These are phyloP conservation scores for Sclerodermus sp. DNA, from an alignment of 2,888 invertebrate species.

Conservation along the genomic window DNA sequence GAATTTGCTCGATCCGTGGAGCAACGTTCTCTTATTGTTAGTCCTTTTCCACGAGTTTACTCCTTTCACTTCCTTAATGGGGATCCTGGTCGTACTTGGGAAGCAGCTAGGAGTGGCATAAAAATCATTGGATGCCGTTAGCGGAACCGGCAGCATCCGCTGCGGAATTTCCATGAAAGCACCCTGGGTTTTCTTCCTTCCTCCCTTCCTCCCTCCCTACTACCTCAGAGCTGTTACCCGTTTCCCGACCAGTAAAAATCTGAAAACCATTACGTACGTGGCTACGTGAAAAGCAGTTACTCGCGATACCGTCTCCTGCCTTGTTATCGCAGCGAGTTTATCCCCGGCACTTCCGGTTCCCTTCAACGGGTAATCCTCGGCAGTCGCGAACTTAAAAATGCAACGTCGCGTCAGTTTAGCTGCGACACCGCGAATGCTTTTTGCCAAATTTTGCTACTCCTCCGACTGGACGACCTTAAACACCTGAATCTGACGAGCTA, in stretches of 20 bases:
- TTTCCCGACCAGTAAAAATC: constrained; percentile 18
- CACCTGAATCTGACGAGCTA: no score
- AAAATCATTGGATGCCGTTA: no score
- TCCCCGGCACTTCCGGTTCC: constrained; percentile 9
- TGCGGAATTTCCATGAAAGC: constrained; percentile 19
- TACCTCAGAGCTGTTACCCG: background rate
- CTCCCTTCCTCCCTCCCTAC: background rate
- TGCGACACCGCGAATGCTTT: background rate
- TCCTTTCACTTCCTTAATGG: no score
- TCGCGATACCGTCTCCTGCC: constrained; percentile 3
- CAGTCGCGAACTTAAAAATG: background rate
- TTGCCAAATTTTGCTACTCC: background rate
- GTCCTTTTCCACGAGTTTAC: no score
- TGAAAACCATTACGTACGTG: constrained; percentile 21
- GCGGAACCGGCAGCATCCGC: constrained; percentile 5
- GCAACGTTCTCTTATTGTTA: no score
- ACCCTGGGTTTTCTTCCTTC: constrained; percentile 1
- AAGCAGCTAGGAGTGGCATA: no score
- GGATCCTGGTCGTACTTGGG: no score
- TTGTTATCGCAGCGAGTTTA: constrained; percentile 21
- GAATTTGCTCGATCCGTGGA: no score
- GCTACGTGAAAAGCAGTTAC: constrained; percentile 3
- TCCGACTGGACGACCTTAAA: no score
- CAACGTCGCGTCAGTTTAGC: background rate
- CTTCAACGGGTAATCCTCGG: background rate